These are phyloP conservation scores for Salminus brasiliensis DNA, from an alignment of 2,113 vertebrate species.

Conservation along the genomic window DNA sequence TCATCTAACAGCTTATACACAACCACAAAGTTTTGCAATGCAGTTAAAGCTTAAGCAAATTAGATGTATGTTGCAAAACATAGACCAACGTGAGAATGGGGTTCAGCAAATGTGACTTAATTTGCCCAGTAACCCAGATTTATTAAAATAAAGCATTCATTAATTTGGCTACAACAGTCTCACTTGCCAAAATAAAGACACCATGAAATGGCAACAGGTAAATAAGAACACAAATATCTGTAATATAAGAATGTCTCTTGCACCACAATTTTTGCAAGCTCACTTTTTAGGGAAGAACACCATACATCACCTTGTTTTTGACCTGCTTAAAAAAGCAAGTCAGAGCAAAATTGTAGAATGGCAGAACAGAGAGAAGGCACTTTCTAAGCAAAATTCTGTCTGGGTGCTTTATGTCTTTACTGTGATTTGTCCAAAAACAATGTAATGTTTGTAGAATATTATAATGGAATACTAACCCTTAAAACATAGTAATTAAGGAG, in stretches of 20 bases:
- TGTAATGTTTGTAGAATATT: not conserved
- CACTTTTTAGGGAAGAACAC: not conserved
- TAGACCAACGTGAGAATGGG: not conserved
- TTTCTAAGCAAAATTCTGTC: not conserved
- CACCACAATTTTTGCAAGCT: not conserved
- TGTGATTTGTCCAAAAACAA: not conserved
- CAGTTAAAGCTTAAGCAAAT: conserved; percentile 24
- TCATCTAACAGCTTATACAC: not conserved
- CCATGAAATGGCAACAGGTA: not conserved
- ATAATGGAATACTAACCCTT: not conserved
- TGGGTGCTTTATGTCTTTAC: not conserved
- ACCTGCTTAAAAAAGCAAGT: conserved; percentile 11
- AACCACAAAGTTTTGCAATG: not conserved
- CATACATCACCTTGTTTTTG: not conserved
- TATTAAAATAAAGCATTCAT: conserved; percentile 1
- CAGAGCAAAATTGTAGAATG: not conserved
- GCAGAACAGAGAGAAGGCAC: not conserved
- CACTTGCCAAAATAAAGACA: not conserved
- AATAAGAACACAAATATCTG: not conserved
- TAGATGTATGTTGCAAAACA: not conserved
- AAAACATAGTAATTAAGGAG: not conserved
- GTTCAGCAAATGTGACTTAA: not conserved
- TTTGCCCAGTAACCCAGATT: not conserved
- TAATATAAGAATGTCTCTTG: not conserved
- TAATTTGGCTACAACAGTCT: not conserved